phyloP scores from a whole-genome alignment of 2,113 vertebrate species.

The Syngnathus typhle region DNA sequence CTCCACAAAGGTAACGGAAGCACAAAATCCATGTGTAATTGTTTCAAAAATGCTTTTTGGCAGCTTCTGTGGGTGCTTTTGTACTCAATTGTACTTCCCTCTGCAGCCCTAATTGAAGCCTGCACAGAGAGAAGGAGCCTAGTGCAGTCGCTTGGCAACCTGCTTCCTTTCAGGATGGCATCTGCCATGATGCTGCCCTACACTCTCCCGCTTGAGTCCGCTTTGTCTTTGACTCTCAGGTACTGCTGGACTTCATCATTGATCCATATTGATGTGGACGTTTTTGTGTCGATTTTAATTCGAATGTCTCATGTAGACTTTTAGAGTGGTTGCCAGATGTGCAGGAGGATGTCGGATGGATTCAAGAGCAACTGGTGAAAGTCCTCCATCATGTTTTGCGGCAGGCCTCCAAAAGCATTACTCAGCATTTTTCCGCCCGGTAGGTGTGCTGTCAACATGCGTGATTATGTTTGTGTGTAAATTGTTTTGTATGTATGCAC shows the following conservation, averaged over 20 bases:
- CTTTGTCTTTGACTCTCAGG: constrained; percentile 89
- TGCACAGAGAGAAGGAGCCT: constrained; percentile 83
- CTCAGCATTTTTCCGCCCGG: constrained; percentile 81
- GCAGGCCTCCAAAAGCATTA: constrained; percentile 80
- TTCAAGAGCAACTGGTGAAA: constrained; percentile 83
- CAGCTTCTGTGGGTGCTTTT: background rate
- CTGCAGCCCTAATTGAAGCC: constrained; percentile 83
- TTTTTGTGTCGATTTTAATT: background rate
- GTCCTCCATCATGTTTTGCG: constrained; percentile 76
- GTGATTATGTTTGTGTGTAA: background rate
- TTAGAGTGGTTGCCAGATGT: constrained; percentile 97
- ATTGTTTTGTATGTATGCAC: no score
- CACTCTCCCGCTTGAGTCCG: constrained; percentile 90
- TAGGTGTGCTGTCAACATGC: constrained; percentile 42
- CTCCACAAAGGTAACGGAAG: constrained; percentile 80
- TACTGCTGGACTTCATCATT: constrained; percentile 43
- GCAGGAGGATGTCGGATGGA: constrained; percentile 92
- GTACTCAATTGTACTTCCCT: constrained; percentile 24
- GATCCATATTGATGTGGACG: background rate
- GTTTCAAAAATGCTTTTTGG: background rate
- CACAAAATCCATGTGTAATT: background rate
- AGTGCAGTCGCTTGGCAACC: constrained; percentile 77
- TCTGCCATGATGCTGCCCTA: constrained; percentile 88
- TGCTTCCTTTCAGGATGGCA: constrained; percentile 86
- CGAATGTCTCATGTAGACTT: constrained; percentile 65